Evolutionary conservation across 1,140 invertebrate genomes (phyloP).

Genomic region (Brachionus rubens): DNA sequence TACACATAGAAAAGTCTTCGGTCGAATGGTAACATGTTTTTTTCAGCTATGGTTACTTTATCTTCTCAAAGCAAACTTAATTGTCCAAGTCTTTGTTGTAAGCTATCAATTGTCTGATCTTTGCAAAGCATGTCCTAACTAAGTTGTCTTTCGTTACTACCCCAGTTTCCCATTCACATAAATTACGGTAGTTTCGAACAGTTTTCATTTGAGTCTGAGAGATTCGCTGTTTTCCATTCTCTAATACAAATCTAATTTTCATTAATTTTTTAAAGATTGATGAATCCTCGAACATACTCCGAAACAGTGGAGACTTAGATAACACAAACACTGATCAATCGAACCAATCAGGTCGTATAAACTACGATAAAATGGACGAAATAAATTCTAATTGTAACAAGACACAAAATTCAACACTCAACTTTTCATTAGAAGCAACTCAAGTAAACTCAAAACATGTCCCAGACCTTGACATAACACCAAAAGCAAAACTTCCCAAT

Average conservation of each 20-base stretch:
- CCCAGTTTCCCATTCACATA: too few relatives aligned
- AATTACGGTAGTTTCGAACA: too few relatives aligned
- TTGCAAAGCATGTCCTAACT: too few relatives aligned
- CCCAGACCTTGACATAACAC: not conserved
- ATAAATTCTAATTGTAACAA: not conserved
- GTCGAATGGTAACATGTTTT: too few relatives aligned
- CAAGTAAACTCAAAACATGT: not conserved
- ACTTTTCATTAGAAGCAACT: not conserved
- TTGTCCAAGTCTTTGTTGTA: too few relatives aligned
- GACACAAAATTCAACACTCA: not conserved
- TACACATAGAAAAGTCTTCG: too few relatives aligned
- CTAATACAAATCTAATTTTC: not conserved
- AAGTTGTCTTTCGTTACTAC: too few relatives aligned
- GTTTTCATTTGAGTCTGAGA: too few relatives aligned
- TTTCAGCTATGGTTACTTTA: too few relatives aligned
- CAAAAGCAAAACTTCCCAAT: not conserved
- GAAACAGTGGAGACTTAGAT: constrained; percentile 8
- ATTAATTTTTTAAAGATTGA: constrained; percentile 15
- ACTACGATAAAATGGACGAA: constrained; percentile 12
- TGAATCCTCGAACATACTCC: not conserved
- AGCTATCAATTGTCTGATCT: too few relatives aligned
- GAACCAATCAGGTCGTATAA: not conserved
- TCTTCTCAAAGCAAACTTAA: too few relatives aligned
- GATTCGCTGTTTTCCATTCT: too few relatives aligned
- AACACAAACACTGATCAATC: not conserved